Evolutionary conservation across 2,888 invertebrate genomes (phyloP).

Genomic region (Drosophila engyochracea): DNA sequence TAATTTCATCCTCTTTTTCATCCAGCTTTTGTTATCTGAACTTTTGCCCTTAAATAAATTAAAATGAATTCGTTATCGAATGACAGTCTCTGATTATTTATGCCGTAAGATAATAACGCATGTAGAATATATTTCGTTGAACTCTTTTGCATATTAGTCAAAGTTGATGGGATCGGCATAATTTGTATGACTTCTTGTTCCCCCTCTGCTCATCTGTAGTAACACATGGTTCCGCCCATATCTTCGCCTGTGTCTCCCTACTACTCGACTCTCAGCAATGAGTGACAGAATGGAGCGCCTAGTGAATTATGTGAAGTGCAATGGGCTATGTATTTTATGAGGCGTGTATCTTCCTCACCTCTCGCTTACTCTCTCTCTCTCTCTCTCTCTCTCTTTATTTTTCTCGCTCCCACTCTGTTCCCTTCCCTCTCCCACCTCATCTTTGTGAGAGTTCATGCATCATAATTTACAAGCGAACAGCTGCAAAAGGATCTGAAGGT

Average conservation of each 20-base stretch:
- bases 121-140: neutral
- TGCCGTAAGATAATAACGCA: neutral
- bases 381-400: no score
- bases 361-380: neutral
- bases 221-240: neutral
- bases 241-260: neutral
- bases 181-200: neutral
- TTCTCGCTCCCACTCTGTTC: neutral
- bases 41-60: no score
- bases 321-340: slow-evolving; percentile 58
- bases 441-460: slow-evolving; percentile 12
- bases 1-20: neutral
- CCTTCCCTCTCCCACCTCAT: no score
- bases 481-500: slow-evolving; percentile 37
- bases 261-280: slow-evolving; percentile 11
- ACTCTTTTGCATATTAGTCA: slow-evolving; percentile 17
- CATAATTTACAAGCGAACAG: slow-evolving; percentile 60
- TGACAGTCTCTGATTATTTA: neutral
- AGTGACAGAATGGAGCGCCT: slow-evolving; percentile 19
- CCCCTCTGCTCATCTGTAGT: neutral
- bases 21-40: neutral
- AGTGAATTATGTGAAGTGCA: slow-evolving; percentile 58
- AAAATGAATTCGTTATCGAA: no score
- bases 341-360: slow-evolving; percentile 23
- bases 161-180: slow-evolving; percentile 1